Base-by-base conservation (phyloP, 2,888 invertebrate species). In the Calliopum simillimum region DNA sequence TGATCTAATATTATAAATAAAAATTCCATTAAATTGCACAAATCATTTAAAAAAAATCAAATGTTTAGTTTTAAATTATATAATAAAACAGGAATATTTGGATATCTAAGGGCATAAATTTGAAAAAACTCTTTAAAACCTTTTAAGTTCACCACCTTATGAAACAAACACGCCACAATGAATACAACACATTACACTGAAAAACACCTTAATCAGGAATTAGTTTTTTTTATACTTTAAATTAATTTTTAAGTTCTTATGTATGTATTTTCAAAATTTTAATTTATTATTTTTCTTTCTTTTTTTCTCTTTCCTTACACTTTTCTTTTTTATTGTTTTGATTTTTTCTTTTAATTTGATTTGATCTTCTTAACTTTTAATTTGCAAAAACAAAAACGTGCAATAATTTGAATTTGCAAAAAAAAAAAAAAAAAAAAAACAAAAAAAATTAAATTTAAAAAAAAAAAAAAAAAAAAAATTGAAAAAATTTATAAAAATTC, bases 391-490 rank as follows among this genome's bases (percentile, higher is more conserved):
- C 33, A 67, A 46, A n/a, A 59, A 47, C 33, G 33, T 66, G 56
- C 16, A 58, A 66, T 46, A 56, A 43, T 25, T 33, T 21, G 67
- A 70, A 71, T 62, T 62, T 67, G 67, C 33, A 61, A 68, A 68
- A 56, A 68, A 8, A 41, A 44, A 56, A 46, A 56, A 66, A 66
- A 19, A 55, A 23, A 59, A 73, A 51, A 65, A 63, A 53, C 69
- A 72, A 69, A 62, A 43, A 71, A 75, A 73, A 72, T 71, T 72
- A 72, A 75, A 61, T 64, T 46, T 67, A 75, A 68, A 75, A 67
- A 74, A 72, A 68, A 44, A 72, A 68, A 58, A 74, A 76, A 74
- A 65, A 73, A 77, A 73, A 73, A 65, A 67, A 56, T 23, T 16
- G 55, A 67, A 70, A 62, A 68, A 69, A 72, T 68, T 72, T 70